Evolutionary conservation across 2,797 vertebrate species (phyloP).

Genomic region (Morelia viridis): DNA sequence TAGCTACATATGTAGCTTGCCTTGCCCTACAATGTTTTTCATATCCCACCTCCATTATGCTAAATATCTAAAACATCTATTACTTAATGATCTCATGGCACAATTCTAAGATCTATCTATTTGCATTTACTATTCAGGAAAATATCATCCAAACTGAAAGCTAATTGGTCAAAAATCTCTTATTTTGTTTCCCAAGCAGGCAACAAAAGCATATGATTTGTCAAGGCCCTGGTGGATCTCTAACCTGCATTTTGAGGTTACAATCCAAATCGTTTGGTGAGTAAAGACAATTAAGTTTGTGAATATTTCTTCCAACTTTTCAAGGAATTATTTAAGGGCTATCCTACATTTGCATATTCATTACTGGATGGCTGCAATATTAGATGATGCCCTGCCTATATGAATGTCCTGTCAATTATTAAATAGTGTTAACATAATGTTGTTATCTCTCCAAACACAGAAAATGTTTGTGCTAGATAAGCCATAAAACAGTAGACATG

Average conservation of each 20-base stretch:
- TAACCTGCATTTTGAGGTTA: background rate
- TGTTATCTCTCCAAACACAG: background rate
- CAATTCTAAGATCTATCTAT: background rate
- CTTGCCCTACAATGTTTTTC: background rate
- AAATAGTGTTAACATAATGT: background rate
- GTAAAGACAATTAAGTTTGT: background rate
- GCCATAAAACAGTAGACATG: background rate
- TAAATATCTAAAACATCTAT: background rate
- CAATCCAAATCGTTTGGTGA: background rate
- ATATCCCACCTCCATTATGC: background rate
- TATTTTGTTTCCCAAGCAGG: background rate
- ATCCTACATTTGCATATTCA: background rate
- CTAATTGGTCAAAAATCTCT: background rate
- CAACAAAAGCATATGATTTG: background rate
- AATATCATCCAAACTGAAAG: background rate
- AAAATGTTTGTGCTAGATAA: background rate
- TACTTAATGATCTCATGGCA: background rate
- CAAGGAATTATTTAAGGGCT: background rate
- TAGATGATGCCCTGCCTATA: background rate
- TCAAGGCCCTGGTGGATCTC: background rate
- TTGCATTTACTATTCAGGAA: background rate
- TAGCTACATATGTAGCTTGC: background rate
- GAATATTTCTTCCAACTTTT: background rate
- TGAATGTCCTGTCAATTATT: background rate
- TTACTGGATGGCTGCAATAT: background rate